A percentile compares a stretch with the other conserved stretches of the same genome.
These are phyloP conservation scores for Lasioglossum marginatum DNA, from an alignment of 2,888 invertebrate species.

Conservation along the genomic window DNA sequence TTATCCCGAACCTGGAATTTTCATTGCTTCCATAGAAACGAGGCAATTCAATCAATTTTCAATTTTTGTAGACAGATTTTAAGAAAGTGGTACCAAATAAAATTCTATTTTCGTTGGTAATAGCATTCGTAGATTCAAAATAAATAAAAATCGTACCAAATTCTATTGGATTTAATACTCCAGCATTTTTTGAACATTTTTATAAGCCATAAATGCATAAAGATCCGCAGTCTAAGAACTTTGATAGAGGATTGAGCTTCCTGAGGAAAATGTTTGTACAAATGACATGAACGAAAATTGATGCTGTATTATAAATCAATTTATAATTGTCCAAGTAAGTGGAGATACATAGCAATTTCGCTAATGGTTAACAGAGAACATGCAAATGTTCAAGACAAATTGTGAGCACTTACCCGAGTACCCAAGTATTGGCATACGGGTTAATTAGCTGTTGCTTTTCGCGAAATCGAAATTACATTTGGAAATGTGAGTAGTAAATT, in stretches of 20 bases:
- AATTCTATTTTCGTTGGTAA: too few species aligned
- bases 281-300: too few species aligned
- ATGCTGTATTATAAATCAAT: background rate
- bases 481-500: background rate
- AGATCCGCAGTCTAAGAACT: too few species aligned
- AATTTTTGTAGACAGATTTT: too few species aligned
- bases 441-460: background rate
- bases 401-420: background rate
- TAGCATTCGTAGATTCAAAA: too few species aligned
- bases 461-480: background rate
- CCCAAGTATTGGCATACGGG: background rate
- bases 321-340: background rate
- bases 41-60: background rate
- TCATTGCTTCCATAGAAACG: background rate
- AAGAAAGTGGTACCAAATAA: too few species aligned
- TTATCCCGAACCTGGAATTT: background rate
- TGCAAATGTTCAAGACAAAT: background rate
- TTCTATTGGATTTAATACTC: too few species aligned
- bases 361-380: background rate
- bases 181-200: too few species aligned
- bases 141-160: too few species aligned
- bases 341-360: background rate
- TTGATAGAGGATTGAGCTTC: background rate
- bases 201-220: too few species aligned
- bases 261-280: background rate